Conservation (phyloP, 1,140 invertebrate species). For the Trichomalopsis sarcophagae region DNA sequence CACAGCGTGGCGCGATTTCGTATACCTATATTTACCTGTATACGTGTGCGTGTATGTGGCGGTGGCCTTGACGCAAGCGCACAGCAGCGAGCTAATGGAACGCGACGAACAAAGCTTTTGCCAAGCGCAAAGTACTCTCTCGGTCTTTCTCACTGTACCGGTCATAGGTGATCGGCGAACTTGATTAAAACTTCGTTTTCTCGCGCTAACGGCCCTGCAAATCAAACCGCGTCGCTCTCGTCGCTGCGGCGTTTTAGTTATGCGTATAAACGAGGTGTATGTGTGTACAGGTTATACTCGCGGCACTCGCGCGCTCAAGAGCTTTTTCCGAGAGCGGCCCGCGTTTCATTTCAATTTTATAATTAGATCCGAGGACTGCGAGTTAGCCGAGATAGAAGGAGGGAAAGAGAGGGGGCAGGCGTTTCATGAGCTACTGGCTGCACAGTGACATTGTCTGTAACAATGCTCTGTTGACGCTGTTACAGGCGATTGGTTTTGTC, state of each 20-base stretch:
- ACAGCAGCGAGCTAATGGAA: too few species aligned
- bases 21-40: background rate
- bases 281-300: too few species aligned
- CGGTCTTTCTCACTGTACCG: background rate
- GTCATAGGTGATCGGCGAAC: background rate
- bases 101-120: background rate
- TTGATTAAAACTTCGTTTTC: conserved; percentile 27
- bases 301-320: background rate
- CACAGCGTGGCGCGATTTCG: background rate
- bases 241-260: too few species aligned
- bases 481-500: too few species aligned
- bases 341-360: conserved; percentile 29
- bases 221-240: too few species aligned
- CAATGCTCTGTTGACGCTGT: too few species aligned
- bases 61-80: too few species aligned
- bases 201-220: background rate
- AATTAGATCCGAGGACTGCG: conserved; percentile 3
- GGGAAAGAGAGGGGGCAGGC: background rate
- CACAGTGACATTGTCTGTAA: background rate
- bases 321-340: background rate
- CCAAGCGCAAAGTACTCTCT: too few species aligned
- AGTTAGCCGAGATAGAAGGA: background rate
- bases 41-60: background rate
- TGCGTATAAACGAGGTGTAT: too few species aligned
- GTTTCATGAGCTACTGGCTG: background rate